Base-by-base conservation (phyloP, 2,888 invertebrate species). In the Synanthedon vespiformis region DNA sequence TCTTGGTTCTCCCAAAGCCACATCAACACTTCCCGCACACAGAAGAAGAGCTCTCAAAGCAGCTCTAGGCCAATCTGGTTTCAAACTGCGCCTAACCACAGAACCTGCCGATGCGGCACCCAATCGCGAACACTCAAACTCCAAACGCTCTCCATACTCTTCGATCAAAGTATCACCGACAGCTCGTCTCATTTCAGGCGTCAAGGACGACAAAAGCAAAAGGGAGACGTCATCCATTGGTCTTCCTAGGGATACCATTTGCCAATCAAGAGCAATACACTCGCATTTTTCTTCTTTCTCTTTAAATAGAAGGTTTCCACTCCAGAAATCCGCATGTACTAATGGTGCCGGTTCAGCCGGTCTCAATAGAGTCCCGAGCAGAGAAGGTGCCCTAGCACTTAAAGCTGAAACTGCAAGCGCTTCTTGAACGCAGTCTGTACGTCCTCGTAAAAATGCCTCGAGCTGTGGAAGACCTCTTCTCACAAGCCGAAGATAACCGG, bases 271-370 rank as follows among this genome's bases (percentile, higher is more conserved):
- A 50, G 94, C 92, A 53, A 91, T 89, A 68, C 94, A 94, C 56
- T 90, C 88, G 62, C 89, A 89, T 53, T 76, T 61, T 55, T 82
- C 84, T 18, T 82, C 78, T 54, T 62, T 70, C 58, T 90, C 89
- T 53, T 88, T 84, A 65, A 94, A 93, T 56, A 94, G 82, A 13
- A 94, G 85, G 77, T 94, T 94, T 62, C 94, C 94, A 70, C 93
- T 93, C 94, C 94, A 94, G 74, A 94, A 94, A 70, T 94, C 94
- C 0, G 94, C 94, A 73, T 94, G 94, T 0, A 93, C 94, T 55
- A 94, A 91, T 5, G 94, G 86, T 0, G 94, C 92, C 0, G 94
- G 94, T 65, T 92, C 93, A 51, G 91, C 89, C 0, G 94, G 93
- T 49, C 91, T 89, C 40, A 94, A 77, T 6, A 94, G 79, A 2